Base-by-base conservation (phyloP, 2,113 vertebrate genomes). In the Menidia beryllina region DNA sequence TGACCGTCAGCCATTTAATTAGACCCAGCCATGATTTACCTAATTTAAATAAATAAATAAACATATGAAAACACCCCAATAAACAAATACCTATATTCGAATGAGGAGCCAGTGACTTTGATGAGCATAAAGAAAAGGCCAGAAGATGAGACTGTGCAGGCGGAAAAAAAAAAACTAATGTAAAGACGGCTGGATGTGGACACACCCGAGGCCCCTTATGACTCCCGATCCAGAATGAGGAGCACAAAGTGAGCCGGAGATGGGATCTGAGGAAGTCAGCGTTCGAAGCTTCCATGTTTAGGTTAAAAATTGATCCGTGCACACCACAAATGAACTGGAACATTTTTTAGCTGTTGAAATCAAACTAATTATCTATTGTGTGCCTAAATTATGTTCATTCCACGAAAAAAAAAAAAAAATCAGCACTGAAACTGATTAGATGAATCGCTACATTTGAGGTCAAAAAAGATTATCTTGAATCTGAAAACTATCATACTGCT, bases 1-100 rank as follows among this genome's bases (percentile, higher is more conserved):
- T 91, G 91, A 90, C 91, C 90, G 86, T 88, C 87, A 91, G 85
- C 90, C 90, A 91, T 92, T 94, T 94, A 94, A 94, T 94, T 93
- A 93, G 83, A 93, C 70, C 87, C 89, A 90, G 82, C 77, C 88
- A 83, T 78, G 82, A 93, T 91, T 92, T 86, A 72, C 75, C 86
- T 90, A 82, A 91, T 87, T 91, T 89, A 88, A 91, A 91, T 91
- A 91, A 90, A 88, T 89, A 91, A 91, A 91, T 89, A 92, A 92
- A 92, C 77, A 89, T 85, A 90, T 62, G 76, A 87, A 79, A 91
- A 86, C 81, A 89, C 82, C 76, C 79, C 87, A 86, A 88, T 89
- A 89, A 90, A 91, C 82, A 91, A 91, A 91, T 84, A 89, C 85
- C 88, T 90, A 84, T 85, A 92, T 92, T 89, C 89, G 91, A 93